Conservation (phyloP, 2,113 vertebrate species). For the Porphyrio hochstetteri region DNA sequence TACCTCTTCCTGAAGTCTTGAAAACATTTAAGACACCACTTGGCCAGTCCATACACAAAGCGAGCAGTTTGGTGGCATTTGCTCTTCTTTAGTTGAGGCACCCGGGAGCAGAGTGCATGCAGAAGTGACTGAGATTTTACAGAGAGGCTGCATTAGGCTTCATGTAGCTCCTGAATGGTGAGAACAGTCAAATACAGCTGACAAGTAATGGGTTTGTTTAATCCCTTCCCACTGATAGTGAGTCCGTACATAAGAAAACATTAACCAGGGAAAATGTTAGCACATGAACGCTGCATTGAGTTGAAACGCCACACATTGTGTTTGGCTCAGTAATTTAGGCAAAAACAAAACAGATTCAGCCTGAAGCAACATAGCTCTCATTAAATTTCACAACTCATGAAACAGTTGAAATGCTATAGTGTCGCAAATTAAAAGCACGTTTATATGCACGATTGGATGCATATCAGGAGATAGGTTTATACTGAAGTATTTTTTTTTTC, state of each 20-base stretch:
- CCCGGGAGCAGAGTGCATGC: neutral
- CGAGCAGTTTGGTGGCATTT: neutral
- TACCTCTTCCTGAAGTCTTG: neutral
- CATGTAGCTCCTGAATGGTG: neutral
- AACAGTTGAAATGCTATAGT: constrained; percentile 3
- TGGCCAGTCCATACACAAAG: neutral
- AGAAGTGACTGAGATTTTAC: neutral
- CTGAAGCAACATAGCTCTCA: constrained; percentile 9
- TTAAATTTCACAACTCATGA: constrained; percentile 37
- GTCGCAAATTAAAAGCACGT: constrained; percentile 22
- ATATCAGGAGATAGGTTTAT: neutral
- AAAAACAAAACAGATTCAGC: constrained; percentile 5
- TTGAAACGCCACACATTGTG: neutral
- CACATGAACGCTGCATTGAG: neutral
- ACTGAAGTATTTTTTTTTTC: neutral
- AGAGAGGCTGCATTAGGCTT: neutral
- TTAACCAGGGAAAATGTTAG: neutral
- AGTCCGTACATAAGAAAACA: neutral
- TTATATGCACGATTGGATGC: constrained; percentile 13
- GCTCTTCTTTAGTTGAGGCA: neutral
- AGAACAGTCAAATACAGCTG: neutral
- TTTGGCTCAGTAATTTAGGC: constrained; percentile 29
- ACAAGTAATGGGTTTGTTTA: neutral
- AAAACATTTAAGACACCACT: neutral
- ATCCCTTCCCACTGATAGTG: neutral